Percentiles rank a stretch among this genome's conserved stretches.
These are phyloP conservation scores for Orchesella cincta DNA, from an alignment of 1,140 invertebrate species.

Conservation along the genomic window DNA sequence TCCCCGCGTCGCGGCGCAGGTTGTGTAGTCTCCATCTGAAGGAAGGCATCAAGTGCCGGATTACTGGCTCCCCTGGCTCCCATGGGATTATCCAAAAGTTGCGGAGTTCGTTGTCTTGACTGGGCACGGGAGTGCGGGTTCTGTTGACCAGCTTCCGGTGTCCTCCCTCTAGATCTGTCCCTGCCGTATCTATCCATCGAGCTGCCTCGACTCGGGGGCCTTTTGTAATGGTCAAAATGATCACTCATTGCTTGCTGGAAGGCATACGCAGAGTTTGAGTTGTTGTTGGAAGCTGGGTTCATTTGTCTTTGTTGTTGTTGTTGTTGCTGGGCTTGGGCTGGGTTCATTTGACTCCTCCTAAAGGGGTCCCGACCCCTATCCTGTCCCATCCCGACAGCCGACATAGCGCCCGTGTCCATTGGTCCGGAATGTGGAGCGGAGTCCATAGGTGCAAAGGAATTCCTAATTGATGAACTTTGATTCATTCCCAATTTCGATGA, in stretches of 20 bases:
- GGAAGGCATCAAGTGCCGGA: conserved; percentile 52
- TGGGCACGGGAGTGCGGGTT: conserved; percentile 52
- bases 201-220: conserved; percentile 80
- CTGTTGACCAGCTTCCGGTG: conserved; percentile 63
- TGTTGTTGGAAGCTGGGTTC: conserved; percentile 52
- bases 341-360: conserved; percentile 49
- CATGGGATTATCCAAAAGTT: conserved; percentile 51
- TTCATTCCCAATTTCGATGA: conserved; percentile 22
- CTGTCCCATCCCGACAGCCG: conserved; percentile 36
- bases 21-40: conserved; percentile 32
- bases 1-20: conserved; percentile 39
- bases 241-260: conserved; percentile 64
- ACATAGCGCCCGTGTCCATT: conserved; percentile 42
- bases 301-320: conserved; percentile 40
- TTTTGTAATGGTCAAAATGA: conserved; percentile 85
- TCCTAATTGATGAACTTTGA: conserved; percentile 28
- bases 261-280: too few relatives aligned
- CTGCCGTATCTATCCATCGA: conserved; percentile 76
- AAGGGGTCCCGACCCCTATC: conserved; percentile 38
- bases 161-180: conserved; percentile 54
- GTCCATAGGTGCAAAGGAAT: conserved; percentile 39
- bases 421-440: conserved; percentile 40
- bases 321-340: conserved; percentile 50
- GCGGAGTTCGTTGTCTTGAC: conserved; percentile 52
- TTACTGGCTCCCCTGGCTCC: conserved; percentile 59